Evolutionary conservation across 2,797 vertebrate species (phyloP), one percentile per base, ranked within the genome.

Genomic region (Intellagama lesueurii): DNA sequence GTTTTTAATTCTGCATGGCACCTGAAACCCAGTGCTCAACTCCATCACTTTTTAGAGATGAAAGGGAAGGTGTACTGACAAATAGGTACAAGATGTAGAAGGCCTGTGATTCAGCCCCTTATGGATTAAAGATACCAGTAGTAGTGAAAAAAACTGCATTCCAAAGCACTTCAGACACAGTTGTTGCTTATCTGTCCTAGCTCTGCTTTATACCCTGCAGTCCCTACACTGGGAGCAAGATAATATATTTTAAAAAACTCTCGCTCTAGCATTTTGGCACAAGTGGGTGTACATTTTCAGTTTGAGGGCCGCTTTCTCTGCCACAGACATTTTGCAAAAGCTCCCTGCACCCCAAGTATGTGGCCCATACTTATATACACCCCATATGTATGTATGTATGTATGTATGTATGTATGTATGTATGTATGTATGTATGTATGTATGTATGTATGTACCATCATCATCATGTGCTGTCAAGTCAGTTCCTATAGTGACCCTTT

Each of bases 1-100:
- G 91, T 81, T 93, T 96, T 96, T 96, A 96, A 95, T 95, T 95
- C 88, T 95, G 94, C 94, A 92, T 92, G 91, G 93, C 92, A 94
- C 90, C 93, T 94, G 91, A 95, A 96, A 95, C 81, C 85, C 82
- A 12, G 26, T 56, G 64, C 90, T 94, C 88, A 94, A 88, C 86
- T 52, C 24, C 81, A 88, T 90, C 93, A 90, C 80, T 92, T 89
- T 85, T 87, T 87, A 83, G 72, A 95, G 88, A 95, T 94, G 93
- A 96, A 93, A 96, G 94, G 0, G 1, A 90, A 92, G 90, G 83
- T 64, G 88, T 85, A 91, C 81, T 86, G 87, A 89, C 88, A 93
- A 93, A 89, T 32, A 78, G 84, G 92, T 92, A 90, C 94, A 95
- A 92, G 80, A 86, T 81, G 6, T 60, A 69, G 70, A 80, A 91